Base-by-base conservation (phyloP, 2,797 vertebrate species). In the Pseudomugil tenellus region DNA sequence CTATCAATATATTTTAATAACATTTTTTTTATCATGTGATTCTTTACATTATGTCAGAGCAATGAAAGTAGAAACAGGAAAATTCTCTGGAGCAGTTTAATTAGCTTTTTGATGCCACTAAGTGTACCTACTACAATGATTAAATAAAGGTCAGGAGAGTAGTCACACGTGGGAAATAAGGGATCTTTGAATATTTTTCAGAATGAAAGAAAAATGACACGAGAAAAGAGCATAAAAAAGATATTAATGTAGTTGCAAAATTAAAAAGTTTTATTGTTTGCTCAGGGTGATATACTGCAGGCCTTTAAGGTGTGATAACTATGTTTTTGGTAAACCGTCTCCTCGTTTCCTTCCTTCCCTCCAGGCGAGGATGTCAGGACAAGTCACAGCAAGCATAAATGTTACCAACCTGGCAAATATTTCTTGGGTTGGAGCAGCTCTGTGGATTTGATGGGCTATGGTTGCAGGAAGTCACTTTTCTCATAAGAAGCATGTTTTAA, bases 311-410 rank as follows among this genome's bases (percentile, higher is more conserved):
- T 67, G 26, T 71, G 80, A 86, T 88, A 81, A 85, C 65, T 70
- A 70, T 72, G 82, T 71, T 79, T 60, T 81, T 48, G 41, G 62
- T 80, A 68, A 73, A 79, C 63, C 75, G 83, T 79, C 73, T 87
- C 76, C 76, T 76, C 72, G 63, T 65, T 65, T 37, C 58, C 62
- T 73, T 81, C 80, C 76, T 73, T 75, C 56, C 83, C 79, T 25
- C 29, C 70, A 63, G 84, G 78, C 69, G 0, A 53, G 28, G 58
- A 70, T 74, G 69, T 87, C 70, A 73, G 83, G 88, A 87, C 87
- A 58, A 88, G 90, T 90, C 86, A 49, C 77, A 80, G 80, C 88
- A 64, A 48, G 87, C 54, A 26, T 70, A 74, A 72, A 39, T 29
- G 31, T 63, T 67, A 67, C 62, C 56, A 62, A 62, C 74, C 63